Conservation (phyloP, 1,140 invertebrate species). For the Diuraphis noxia region DNA sequence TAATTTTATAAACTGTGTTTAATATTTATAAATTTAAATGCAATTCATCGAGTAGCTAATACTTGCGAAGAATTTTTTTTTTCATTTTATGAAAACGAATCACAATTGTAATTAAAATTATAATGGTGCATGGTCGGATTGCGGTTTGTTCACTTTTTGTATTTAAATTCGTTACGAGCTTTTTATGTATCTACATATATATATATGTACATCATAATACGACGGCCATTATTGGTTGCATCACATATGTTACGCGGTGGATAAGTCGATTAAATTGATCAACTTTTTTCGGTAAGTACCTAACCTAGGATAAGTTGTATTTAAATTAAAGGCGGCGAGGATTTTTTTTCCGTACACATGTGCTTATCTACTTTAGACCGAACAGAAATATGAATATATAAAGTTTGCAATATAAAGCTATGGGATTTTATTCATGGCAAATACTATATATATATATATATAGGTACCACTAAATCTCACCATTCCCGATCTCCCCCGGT, state of each 20-base stretch:
- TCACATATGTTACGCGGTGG: background rate
- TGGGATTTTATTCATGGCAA: background rate
- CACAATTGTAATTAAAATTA: background rate
- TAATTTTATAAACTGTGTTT: background rate
- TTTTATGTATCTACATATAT: too few relatives aligned
- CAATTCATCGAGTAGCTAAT: background rate
- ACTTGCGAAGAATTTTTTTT: background rate
- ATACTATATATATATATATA: background rate
- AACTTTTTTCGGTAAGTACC: too few relatives aligned
- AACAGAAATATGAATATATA: conserved; percentile 11
- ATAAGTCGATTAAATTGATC: background rate
- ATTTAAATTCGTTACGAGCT: background rate
- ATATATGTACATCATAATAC: background rate
- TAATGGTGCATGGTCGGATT: background rate
- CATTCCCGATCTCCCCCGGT: background rate
- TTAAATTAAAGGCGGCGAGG: background rate
- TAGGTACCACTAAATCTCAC: background rate
- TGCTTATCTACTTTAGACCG: background rate
- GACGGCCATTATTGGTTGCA: background rate
- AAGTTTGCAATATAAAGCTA: background rate
- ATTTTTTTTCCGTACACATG: background rate
- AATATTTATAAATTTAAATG: background rate
- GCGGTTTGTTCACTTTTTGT: background rate
- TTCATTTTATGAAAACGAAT: background rate
- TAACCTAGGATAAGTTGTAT: background rate